A percentile compares a stretch with the other conserved stretches of the same genome.
phyloP scores from a whole-genome alignment of 92 coral and sea anemone genomes.

The Actinostola sp. region DNA sequence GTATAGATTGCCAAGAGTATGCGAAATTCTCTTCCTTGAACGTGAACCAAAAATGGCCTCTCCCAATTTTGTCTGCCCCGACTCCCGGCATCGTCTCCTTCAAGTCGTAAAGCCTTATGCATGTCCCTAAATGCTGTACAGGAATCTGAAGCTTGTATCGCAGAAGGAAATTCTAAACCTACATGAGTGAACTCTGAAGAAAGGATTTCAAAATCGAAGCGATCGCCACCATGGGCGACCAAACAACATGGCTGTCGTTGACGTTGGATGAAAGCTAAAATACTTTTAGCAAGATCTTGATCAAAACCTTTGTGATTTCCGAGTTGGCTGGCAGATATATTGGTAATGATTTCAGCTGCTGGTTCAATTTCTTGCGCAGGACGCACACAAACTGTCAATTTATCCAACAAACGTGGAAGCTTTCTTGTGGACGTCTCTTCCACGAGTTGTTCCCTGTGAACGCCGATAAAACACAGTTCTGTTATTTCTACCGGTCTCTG shows the following conservation, averaged over 20 bases:
- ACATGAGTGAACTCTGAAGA: conserved; percentile 53
- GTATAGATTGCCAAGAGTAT: conserved; percentile 50
- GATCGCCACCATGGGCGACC: conserved; percentile 78
- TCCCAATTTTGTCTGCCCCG: not conserved
- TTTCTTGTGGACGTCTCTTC: conserved; percentile 4
- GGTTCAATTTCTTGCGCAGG: conserved; percentile 61
- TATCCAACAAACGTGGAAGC: conserved; percentile 64
- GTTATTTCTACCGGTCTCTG: conserved; percentile 67
- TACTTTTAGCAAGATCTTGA: conserved; percentile 49
- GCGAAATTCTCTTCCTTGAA: conserved; percentile 23
- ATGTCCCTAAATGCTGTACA: conserved; percentile 60
- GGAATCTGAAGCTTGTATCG: conserved; percentile 57
- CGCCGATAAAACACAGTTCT: conserved; percentile 71
- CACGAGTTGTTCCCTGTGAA: conserved; percentile 34
- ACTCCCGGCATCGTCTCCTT: not conserved
- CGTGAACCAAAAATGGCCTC: not conserved
- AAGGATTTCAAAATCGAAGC: conserved; percentile 65
- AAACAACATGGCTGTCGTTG: conserved; percentile 65
- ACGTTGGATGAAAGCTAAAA: conserved; percentile 51
- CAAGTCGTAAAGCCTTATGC: conserved; percentile 20
- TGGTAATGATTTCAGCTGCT: conserved; percentile 45
- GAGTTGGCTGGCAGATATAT: conserved; percentile 43
- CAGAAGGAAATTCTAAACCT: conserved; percentile 49
- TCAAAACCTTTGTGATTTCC: conserved; percentile 46
- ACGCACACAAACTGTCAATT: conserved; percentile 61